These are phyloP conservation scores for Galaxea fascicularis DNA, from an alignment of 92 coral and sea anemone species.

Conservation along the genomic window DNA sequence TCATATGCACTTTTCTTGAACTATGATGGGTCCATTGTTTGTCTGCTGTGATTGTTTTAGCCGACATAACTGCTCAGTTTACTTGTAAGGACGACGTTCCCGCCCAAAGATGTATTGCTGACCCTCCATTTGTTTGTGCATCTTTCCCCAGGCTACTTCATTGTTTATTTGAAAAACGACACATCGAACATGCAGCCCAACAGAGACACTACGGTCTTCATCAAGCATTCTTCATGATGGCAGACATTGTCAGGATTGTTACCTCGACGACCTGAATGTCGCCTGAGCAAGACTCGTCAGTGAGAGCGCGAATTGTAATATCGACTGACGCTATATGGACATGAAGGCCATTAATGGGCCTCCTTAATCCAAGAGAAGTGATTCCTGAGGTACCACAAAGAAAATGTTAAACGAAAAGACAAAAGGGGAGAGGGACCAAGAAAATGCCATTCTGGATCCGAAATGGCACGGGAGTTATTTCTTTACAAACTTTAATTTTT, in stretches of 20 bases:
- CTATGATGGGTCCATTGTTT: too few species aligned
- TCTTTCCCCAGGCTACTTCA: slow-evolving; percentile 70
- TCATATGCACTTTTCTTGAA: too few species aligned
- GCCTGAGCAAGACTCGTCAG: neutral
- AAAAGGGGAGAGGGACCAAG: too few species aligned
- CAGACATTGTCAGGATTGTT: neutral
- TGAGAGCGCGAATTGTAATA: neutral
- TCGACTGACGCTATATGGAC: neutral
- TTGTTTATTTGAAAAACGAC: slow-evolving; percentile 77
- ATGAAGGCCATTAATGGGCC: neutral
- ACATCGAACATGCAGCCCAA: slow-evolving; percentile 67
- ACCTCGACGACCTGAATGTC: neutral
- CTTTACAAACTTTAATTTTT: too few species aligned
- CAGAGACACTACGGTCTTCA: slow-evolving; percentile 72
- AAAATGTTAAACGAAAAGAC: too few species aligned
- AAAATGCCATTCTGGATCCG: too few species aligned
- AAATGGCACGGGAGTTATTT: neutral
- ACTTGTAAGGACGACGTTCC: too few species aligned
- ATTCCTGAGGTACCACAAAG: too few species aligned
- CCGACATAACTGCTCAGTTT: too few species aligned
- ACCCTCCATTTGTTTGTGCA: neutral
- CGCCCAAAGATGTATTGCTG: neutral
- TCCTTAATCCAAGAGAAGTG: neutral
- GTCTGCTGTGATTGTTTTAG: too few species aligned
- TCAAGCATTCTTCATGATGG: slow-evolving; percentile 66